phyloP scores from a whole-genome alignment of 2,113 vertebrate genomes.

The Ifrita kowaldi region DNA sequence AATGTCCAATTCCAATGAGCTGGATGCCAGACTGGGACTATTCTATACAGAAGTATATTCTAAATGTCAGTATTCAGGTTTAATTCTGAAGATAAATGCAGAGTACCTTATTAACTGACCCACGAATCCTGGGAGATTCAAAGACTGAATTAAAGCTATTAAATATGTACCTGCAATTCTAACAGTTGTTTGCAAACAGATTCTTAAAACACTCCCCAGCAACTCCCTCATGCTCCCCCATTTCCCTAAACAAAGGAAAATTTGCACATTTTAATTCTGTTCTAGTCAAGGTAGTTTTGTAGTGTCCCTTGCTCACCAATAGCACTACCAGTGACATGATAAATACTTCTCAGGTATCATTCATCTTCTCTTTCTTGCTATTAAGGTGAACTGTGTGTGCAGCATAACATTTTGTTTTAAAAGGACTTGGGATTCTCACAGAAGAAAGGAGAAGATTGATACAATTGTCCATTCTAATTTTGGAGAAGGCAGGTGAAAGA shows the following conservation, averaged over 20 bases:
- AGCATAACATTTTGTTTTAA: conserved; percentile 29
- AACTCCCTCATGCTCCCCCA: not conserved
- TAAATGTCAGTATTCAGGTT: not conserved
- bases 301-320: not conserved
- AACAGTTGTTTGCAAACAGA: not conserved
- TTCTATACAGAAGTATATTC: not conserved
- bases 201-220: not conserved
- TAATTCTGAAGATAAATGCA: not conserved
- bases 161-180: not conserved
- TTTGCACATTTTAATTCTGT: not conserved
- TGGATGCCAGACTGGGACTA: not conserved
- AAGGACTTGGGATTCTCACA: not conserved
- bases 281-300: not conserved
- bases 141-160: not conserved
- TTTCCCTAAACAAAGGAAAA: not conserved
- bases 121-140: not conserved
- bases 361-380: conserved; percentile 34
- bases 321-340: not conserved
- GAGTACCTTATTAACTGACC: not conserved
- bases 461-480: not conserved
- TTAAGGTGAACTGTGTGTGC: conserved; percentile 14
- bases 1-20: fast-evolving
- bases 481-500: not conserved
- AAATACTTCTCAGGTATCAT: conserved; percentile 27
- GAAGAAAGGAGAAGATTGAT: not conserved